A percentile compares a stretch with the other conserved stretches of the same genome.
These are phyloP conservation scores for Ophraella communa DNA, from an alignment of 2,888 invertebrate species.

Conservation along the genomic window DNA sequence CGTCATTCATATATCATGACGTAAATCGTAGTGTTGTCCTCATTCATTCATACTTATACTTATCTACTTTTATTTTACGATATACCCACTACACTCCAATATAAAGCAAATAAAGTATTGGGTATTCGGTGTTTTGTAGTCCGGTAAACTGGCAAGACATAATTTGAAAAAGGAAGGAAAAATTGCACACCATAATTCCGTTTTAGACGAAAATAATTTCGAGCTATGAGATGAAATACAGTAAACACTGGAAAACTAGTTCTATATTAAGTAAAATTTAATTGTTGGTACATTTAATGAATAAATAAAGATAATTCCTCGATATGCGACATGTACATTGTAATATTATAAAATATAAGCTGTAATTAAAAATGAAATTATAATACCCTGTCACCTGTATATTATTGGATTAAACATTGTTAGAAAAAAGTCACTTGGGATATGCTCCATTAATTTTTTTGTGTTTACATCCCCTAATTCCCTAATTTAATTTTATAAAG, in stretches of 20 bases:
- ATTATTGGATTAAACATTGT: no score
- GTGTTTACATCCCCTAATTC: no score
- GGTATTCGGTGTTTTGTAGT: neutral
- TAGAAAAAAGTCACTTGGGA: no score
- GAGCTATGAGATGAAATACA: neutral
- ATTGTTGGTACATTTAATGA: neutral
- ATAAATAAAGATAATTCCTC: neutral
- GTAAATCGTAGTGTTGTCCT: conserved; percentile 26
- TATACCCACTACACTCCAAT: conserved; percentile 14
- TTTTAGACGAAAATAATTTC: neutral
- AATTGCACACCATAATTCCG: neutral
- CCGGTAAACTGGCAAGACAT: neutral
- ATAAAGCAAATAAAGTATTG: conserved; percentile 10
- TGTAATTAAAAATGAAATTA: no score
- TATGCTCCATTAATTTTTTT: no score
- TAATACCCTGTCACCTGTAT: no score
- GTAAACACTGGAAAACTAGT: neutral
- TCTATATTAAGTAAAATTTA: neutral
- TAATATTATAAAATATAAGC: no score
- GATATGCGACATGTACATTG: neutral
- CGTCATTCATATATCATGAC: conserved; percentile 27
- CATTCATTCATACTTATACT: conserved; percentile 29
- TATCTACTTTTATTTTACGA: conserved; percentile 27
- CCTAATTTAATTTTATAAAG: no score
- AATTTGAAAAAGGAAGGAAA: conserved; percentile 6